Evolutionary conservation across 2,797 vertebrate genomes (phyloP).

Genomic region (Morelia viridis): DNA sequence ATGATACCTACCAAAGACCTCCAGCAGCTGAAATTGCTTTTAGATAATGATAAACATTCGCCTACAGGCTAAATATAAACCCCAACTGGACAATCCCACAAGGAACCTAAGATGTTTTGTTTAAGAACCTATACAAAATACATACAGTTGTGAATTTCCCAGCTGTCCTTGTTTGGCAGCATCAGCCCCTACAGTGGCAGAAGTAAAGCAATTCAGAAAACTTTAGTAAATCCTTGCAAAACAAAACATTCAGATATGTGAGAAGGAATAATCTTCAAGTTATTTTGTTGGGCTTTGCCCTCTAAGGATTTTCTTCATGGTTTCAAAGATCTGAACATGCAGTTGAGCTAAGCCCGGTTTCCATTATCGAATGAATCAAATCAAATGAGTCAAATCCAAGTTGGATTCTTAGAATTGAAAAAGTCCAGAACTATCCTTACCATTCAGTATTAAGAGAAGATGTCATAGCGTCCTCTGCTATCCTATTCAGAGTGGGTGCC

Average conservation of each 20-base stretch:
- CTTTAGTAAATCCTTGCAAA: conserved; percentile 20
- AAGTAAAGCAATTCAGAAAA: conserved; percentile 26
- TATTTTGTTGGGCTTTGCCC: conserved; percentile 28
- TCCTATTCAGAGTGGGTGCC: background rate
- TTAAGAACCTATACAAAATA: conserved; percentile 6
- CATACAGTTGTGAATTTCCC: background rate
- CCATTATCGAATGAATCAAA: background rate
- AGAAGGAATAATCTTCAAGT: conserved; percentile 29
- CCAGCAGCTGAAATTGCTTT: background rate
- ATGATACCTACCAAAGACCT: background rate
- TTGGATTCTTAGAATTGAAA: conserved; percentile 4
- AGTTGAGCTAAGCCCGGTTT: conserved; percentile 9
- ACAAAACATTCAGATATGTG: conserved; percentile 30
- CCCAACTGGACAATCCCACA: conserved; percentile 10
- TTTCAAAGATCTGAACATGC: conserved; percentile 12
- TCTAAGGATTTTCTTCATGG: conserved; percentile 18
- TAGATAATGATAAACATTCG: conserved; percentile 12
- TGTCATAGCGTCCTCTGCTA: background rate
- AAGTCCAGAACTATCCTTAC: background rate
- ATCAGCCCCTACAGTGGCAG: conserved; percentile 26
- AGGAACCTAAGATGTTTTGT: conserved; percentile 24
- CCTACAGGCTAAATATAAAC: conserved; percentile 35
- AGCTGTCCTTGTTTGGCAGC: conserved; percentile 27
- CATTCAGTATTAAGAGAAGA: conserved; percentile 1
- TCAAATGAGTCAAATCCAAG: background rate